Base-by-base conservation (phyloP, 92 coral and sea anemone species). In the Phenganax stokvisi region DNA sequence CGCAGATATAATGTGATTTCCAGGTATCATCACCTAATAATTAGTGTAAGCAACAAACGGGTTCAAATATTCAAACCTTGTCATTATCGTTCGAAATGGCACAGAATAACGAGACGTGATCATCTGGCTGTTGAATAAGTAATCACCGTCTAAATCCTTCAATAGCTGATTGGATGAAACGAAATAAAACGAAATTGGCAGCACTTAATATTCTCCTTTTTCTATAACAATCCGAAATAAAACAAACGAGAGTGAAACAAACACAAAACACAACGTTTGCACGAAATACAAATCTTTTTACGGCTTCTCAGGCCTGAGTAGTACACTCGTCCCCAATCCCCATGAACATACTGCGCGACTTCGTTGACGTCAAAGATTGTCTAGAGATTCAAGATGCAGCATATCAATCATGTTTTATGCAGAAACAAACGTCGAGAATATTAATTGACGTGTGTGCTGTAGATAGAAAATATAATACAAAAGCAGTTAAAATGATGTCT, bases 1-100 rank as follows among this genome's bases (percentile, higher is more conserved):
- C 51, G 16, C 12, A 76, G 69, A 56, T 65, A 63, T 62, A 79
- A 79, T 79, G 56, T 79, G 83, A 79, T 64, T 65, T 79, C 61
- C 83, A 79, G 83, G 83, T 65, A 79, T 79, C 83, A 79, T 79
- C 83, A 79, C 83, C 83, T 79, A 67, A 79, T 64, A 79, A 79
- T 79, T 64, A 79, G 65, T 79, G 72, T 65, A 31, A 79, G 83
- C 73, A 79, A 65, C 61, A 62, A 59, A 29, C 73, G 83, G 55
- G 73, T 56, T 62, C 60, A 62, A 68, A 79, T 68, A 68, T 68
- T 65, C 83, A 65, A 79, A 20, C 56, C 83, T 79, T 51, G 81
- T 79, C 74, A 79, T 63, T 63, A 79, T 79, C 62, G 72, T 63
- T 62, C 74, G 74, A 65, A 79, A 79, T 79, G 57, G 72, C 72